These are phyloP conservation scores for Napeogenes sylphis DNA, from an alignment of 2,888 invertebrate genomes.

Conservation along the genomic window DNA sequence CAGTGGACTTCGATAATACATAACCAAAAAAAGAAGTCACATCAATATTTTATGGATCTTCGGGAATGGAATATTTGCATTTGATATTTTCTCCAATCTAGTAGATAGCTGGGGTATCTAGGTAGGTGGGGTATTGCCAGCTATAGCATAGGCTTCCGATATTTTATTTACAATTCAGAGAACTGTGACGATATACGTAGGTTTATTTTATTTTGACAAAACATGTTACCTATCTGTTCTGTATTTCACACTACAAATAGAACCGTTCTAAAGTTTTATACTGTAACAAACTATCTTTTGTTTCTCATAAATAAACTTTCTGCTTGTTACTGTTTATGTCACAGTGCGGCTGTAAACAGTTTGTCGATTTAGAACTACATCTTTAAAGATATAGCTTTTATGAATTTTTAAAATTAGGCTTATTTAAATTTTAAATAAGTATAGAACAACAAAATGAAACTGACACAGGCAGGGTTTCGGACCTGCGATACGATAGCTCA, in stretches of 20 bases:
- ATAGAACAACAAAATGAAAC: too few species aligned
- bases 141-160: conserved; percentile 23
- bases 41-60: not conserved
- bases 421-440: too few species aligned
- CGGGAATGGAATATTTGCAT: conserved; percentile 50
- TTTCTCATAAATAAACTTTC: too few species aligned
- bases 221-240: not conserved
- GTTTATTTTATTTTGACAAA: not conserved
- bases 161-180: conserved; percentile 29
- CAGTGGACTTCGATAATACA: not conserved
- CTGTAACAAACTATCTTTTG: too few species aligned
- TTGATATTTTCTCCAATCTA: conserved; percentile 61
- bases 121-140: conserved; percentile 5
- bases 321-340: too few species aligned
- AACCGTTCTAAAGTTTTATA: not conserved
- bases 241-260: not conserved
- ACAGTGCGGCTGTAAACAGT: too few species aligned
- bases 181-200: conserved; percentile 7
- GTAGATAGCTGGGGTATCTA: conserved; percentile 35
- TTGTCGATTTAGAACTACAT: too few species aligned
- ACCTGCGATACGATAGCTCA: too few species aligned
- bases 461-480: too few species aligned
- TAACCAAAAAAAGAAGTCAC: not conserved
- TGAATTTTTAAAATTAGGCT: too few species aligned
- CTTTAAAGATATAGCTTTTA: too few species aligned